Evolutionary conservation across 2,888 invertebrate genomes (phyloP), one percentile per base, ranked within the genome.

Genomic region (Stramonita haemastoma): DNA sequence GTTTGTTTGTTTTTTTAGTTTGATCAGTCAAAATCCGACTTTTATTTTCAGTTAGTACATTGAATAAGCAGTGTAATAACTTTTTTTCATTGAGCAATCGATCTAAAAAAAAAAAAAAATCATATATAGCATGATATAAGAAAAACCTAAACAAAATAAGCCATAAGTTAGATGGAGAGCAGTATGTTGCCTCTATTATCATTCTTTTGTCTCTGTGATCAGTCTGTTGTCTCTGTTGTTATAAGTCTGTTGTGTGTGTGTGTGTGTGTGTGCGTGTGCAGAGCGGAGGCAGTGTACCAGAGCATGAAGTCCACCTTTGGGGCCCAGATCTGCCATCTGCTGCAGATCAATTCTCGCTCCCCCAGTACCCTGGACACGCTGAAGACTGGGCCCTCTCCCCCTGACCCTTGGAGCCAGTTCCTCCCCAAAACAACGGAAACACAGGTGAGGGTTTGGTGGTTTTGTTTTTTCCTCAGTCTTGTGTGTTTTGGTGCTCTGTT

Each of bases 301-400:
- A 97, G 97, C 91, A 97, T 99, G 95, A 98, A 98, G 96, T 97
- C 97, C 88, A 97, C 97, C 26, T 99, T 98, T 96, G 99, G 99
- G 22, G 97, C 97, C 73, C 97, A 97, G 93, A 98, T 98, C 95
- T 99, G 99, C 96, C 98, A 99, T 95, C 97, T 99, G 94, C 96
- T 99, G 90, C 97, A 97, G 95, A 97, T 99, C 91, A 99, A 99
- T 96, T 99, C 99, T 0, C 93, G 94, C 26, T 93, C 94, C 13
- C 89, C 94, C 29, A 92, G 93, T 29, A 92, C 94, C 13, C 91
- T 93, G 32, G 95, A 94, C 73, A 93, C 93, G 70, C 91, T 94
- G 90, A 93, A 93, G 77, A 92, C 91, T 46, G 94, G 94, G 56
- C 92, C 92, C 15, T 93, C 94, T 83, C 92, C 97, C 95, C 97